Conservation (phyloP, 2,888 invertebrate genomes). For the Mimumesa dahlbomi region DNA sequence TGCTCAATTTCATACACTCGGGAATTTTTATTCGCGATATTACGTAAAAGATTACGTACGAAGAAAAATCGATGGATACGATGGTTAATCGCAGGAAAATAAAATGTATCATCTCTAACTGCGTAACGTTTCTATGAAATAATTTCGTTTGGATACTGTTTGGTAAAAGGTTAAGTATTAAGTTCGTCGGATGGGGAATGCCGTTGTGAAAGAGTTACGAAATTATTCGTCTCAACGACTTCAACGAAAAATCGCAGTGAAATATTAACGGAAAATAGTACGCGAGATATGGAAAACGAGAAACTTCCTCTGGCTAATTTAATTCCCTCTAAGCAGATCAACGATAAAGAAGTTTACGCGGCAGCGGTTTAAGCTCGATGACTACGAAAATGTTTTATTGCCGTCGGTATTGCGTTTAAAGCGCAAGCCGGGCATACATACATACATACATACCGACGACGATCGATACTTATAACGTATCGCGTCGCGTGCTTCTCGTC, state of each 20-base stretch:
- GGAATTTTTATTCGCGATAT: too few relatives aligned
- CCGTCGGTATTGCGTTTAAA: slow-evolving; percentile 42
- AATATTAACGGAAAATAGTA: neutral
- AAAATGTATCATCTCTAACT: too few relatives aligned
- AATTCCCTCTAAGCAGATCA: slow-evolving; percentile 39
- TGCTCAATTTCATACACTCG: too few relatives aligned
- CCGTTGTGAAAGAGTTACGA: too few relatives aligned
- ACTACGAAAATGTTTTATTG: slow-evolving; percentile 60
- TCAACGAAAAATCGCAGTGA: slow-evolving; percentile 15
- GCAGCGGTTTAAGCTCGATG: slow-evolving; percentile 48
- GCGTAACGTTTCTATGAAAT: too few relatives aligned
- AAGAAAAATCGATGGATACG: too few relatives aligned
- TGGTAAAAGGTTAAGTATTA: too few relatives aligned
- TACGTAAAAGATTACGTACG: too few relatives aligned
- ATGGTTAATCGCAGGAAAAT: too few relatives aligned
- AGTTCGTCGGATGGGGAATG: neutral
- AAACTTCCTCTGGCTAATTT: slow-evolving; percentile 47
- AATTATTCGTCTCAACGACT: neutral
- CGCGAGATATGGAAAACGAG: slow-evolving; percentile 37
- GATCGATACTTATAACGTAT: slow-evolving; percentile 55
- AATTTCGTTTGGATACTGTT: too few relatives aligned
- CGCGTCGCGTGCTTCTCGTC: slow-evolving; percentile 36
- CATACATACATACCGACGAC: neutral
- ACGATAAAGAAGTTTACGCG: slow-evolving; percentile 55
- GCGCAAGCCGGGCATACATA: slow-evolving; percentile 5